Conservation (phyloP, 2,888 invertebrate genomes). For the Macrophya annulata region DNA sequence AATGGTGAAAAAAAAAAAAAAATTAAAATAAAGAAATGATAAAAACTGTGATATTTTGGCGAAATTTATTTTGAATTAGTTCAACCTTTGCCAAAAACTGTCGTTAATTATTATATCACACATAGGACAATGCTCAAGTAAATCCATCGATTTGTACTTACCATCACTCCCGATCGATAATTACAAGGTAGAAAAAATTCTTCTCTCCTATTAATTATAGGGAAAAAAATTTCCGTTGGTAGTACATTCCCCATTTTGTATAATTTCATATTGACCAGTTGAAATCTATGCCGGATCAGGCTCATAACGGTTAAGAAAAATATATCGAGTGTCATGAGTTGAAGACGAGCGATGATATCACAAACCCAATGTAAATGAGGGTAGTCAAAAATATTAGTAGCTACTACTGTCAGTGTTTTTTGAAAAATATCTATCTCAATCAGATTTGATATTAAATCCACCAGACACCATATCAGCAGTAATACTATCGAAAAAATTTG, state of each 20-base stretch:
- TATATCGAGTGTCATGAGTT: not conserved
- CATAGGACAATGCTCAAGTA: not conserved
- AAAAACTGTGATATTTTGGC: no score
- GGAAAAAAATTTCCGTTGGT: not conserved
- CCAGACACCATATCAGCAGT: not conserved
- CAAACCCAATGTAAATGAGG: not conserved
- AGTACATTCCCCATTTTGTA: conserved; percentile 3
- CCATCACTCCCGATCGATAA: not conserved
- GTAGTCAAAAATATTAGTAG: not conserved
- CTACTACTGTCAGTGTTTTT: not conserved
- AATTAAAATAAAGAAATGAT: no score
- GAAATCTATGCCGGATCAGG: not conserved
- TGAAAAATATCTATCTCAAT: not conserved
- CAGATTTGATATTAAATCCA: not conserved
- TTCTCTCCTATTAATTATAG: not conserved
- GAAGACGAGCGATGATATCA: not conserved
- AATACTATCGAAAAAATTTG: not conserved
- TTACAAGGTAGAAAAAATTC: not conserved
- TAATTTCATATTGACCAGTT: not conserved
- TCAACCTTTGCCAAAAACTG: not conserved
- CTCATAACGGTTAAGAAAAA: not conserved
- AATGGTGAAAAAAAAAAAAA: not conserved
- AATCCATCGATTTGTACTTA: not conserved
- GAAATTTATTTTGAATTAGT: not conserved
- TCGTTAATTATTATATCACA: not conserved